Conservation (phyloP, 2,797 vertebrate species). For the Allobates femoralis region DNA sequence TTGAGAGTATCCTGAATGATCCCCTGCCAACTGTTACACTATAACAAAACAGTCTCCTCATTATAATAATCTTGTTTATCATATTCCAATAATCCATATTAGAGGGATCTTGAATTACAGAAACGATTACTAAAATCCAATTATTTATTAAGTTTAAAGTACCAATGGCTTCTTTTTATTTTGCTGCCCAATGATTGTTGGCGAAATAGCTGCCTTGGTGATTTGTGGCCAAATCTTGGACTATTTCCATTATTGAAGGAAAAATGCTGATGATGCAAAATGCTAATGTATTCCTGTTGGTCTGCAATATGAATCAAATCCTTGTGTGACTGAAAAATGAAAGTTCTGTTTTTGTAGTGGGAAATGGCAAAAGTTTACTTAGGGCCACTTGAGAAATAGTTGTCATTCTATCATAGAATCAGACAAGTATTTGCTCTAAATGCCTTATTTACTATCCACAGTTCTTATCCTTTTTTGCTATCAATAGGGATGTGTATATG, state of each 20-base stretch:
- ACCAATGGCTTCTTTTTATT: not conserved
- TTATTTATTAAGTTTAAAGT: not conserved
- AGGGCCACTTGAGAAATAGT: conserved; percentile 23
- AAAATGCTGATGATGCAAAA: conserved; percentile 19
- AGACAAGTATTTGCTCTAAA: not conserved
- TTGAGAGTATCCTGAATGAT: too few relatives aligned
- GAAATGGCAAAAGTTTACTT: conserved; percentile 21
- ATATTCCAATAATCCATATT: not conserved
- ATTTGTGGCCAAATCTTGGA: not conserved
- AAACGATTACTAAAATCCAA: not conserved
- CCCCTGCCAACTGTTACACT: too few relatives aligned
- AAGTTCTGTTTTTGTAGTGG: conserved; percentile 9
- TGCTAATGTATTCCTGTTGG: conserved; percentile 16
- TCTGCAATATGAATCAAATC: conserved; percentile 33
- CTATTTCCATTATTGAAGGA: conserved; percentile 1
- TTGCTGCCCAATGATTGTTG: not conserved
- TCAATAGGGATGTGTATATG: not conserved
- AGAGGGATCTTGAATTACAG: not conserved
- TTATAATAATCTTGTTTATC: not conserved
- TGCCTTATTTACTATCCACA: not conserved
- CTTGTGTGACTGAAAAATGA: conserved; percentile 19
- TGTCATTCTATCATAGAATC: conserved; percentile 17
- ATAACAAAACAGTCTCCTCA: not conserved
- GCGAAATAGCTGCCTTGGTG: not conserved
- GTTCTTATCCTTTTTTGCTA: not conserved